Percentiles rank a stretch among this genome's conserved stretches.
Evolutionary conservation across 2,113 vertebrate species (phyloP).

Genomic region (Urocynchramus pylzowi): DNA sequence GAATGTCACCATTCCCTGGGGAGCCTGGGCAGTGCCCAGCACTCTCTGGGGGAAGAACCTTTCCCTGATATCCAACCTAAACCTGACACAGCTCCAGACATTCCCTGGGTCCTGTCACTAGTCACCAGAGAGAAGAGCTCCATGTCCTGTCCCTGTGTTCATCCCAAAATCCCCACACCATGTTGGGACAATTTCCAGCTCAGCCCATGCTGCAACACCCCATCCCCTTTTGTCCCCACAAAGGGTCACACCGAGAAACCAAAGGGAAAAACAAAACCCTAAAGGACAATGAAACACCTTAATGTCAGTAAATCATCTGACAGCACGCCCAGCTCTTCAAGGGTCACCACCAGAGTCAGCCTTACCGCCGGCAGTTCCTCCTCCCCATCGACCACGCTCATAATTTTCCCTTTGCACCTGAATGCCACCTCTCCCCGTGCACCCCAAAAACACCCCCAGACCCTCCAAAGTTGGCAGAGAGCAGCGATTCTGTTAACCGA

Average conservation of each 20-base stretch:
- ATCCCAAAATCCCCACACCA: rapidly evolving
- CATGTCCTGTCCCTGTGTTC: rapidly evolving
- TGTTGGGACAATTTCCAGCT: not conserved
- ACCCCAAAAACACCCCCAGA: not conserved
- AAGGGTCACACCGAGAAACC: not conserved
- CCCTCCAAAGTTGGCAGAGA: not conserved
- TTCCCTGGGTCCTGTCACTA: not conserved
- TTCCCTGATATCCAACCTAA: not conserved
- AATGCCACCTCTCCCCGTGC: not conserved
- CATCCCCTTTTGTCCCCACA: not conserved
- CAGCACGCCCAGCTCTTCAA: not conserved
- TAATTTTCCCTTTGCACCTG: not conserved
- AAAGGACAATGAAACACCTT: not conserved
- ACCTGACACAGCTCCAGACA: rapidly evolving
- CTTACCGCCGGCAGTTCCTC: not conserved
- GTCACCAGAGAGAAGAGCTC: not conserved
- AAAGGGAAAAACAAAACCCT: not conserved
- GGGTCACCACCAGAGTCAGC: slow-evolving; percentile 5
- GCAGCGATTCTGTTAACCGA: not conserved
- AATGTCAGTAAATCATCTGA: not conserved
- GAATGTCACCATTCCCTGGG: not conserved
- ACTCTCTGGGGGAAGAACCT: not conserved
- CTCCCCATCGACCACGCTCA: not conserved
- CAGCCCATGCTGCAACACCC: not conserved
- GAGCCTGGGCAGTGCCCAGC: not conserved